Percentiles rank a stretch among this genome's conserved stretches.
Evolutionary conservation across 2,113 vertebrate genomes (phyloP).

Genomic region (Euleptes europaea): DNA sequence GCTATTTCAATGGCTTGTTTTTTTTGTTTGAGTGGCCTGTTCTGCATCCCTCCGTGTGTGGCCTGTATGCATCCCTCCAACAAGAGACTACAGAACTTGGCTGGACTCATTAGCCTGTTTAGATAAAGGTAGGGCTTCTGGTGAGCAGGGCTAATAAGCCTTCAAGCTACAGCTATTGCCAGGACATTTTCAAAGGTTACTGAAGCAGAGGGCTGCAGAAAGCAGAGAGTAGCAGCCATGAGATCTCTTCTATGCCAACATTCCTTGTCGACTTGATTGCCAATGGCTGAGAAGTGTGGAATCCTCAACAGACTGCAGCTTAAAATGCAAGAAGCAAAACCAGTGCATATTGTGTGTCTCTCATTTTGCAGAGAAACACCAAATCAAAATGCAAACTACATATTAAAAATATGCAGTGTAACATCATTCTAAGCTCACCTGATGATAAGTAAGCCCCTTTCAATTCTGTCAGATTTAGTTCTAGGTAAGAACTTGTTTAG

Average conservation of each 20-base stretch:
- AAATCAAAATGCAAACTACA: background rate
- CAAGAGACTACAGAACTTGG: background rate
- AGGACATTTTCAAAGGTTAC: background rate
- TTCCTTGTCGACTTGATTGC: background rate
- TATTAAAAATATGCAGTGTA: background rate
- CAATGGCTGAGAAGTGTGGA: background rate
- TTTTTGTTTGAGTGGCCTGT: background rate
- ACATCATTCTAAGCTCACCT: background rate
- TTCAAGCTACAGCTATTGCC: background rate
- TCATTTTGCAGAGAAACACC: background rate
- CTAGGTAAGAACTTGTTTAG: background rate
- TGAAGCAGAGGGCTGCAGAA: background rate
- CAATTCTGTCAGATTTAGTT: too few relatives aligned
- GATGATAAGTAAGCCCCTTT: background rate
- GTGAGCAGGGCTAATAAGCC: background rate
- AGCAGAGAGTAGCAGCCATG: background rate
- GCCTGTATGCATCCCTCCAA: background rate
- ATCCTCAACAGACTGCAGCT: background rate
- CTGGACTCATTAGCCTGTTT: background rate
- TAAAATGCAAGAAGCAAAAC: background rate
- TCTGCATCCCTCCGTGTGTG: background rate
- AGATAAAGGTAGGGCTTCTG: background rate
- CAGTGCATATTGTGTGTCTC: background rate
- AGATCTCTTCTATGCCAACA: background rate
- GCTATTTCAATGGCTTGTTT: background rate